phyloP scores from a whole-genome alignment of 2,113 vertebrate genomes.

The Sakesphorus luctuosus region DNA sequence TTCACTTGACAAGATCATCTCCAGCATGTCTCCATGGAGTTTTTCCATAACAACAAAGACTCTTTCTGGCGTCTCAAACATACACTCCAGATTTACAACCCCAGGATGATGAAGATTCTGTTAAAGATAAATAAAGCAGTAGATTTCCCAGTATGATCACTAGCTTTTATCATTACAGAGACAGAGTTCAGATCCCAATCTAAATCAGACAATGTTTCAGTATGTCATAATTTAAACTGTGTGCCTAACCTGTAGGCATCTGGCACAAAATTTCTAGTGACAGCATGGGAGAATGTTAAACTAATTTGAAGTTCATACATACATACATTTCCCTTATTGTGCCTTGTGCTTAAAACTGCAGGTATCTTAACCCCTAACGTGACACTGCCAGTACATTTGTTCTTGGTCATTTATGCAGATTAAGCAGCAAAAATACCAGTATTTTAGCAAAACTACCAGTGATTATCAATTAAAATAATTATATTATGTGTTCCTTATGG shows the following conservation, averaged over 20 bases:
- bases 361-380: neutral
- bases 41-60: slow-evolving; percentile 99
- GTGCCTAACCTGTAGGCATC: neutral
- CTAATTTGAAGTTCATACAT: neutral
- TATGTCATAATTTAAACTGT: neutral
- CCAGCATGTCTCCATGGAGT: slow-evolving; percentile 98
- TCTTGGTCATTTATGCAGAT: neutral
- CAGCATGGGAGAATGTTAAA: neutral
- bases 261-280: neutral
- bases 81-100: slow-evolving; percentile 97
- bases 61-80: slow-evolving; percentile 97
- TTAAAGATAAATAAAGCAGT: slow-evolving; percentile 71
- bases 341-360: neutral
- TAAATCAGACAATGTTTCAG: neutral
- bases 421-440: neutral
- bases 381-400: neutral
- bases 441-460: neutral
- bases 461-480: neutral
- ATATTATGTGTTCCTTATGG: neutral
- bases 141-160: slow-evolving; percentile 43
- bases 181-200: neutral
- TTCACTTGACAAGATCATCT: slow-evolving; percentile 99
- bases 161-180: slow-evolving; percentile 33
- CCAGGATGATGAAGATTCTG: slow-evolving; percentile 96
- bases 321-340: neutral